Evolutionary conservation across 2,113 vertebrate genomes (phyloP).

Genomic region (Microtus oregoni): DNA sequence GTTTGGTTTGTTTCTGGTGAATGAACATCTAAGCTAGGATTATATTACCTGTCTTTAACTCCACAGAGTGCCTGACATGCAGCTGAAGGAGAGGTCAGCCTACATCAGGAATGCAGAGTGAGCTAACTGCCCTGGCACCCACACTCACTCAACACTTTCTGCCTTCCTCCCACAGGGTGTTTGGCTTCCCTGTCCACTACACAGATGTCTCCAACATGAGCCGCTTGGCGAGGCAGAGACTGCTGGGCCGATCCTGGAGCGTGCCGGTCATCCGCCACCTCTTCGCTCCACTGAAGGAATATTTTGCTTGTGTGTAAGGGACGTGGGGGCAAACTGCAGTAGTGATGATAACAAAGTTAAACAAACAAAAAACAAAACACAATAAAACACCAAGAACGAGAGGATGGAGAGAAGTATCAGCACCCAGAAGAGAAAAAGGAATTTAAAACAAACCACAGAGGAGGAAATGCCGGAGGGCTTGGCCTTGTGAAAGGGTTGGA

Average conservation of each 20-base stretch:
- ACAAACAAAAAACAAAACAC: conserved; percentile 84
- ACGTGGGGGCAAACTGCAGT: conserved; percentile 86
- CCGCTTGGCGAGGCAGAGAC: conserved; percentile 97
- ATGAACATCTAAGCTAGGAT: neutral
- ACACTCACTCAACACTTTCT: conserved; percentile 7
- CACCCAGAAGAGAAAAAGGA: conserved; percentile 87
- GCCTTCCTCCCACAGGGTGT: conserved; percentile 88
- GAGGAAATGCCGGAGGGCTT: conserved; percentile 79
- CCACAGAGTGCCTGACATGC: neutral
- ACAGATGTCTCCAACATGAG: conserved; percentile 99
- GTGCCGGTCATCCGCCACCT: conserved; percentile 99
- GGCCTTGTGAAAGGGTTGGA: conserved; percentile 87
- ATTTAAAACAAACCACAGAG: conserved; percentile 76
- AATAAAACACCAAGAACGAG: conserved; percentile 86
- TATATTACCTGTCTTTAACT: neutral
- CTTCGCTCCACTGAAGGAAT: conserved; percentile 99
- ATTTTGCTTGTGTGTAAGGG: conserved; percentile 96
- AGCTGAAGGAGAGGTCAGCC: neutral
- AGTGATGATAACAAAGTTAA: conserved; percentile 77
- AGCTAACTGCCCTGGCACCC: neutral
- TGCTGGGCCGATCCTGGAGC: conserved; percentile 98
- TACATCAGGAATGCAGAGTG: neutral
- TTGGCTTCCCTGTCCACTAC: conserved; percentile 98
- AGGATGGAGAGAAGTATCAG: conserved; percentile 89
- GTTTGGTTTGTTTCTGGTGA: neutral